Conservation (phyloP, 2,888 invertebrate genomes). For the Gymnosoma rotundatum region DNA sequence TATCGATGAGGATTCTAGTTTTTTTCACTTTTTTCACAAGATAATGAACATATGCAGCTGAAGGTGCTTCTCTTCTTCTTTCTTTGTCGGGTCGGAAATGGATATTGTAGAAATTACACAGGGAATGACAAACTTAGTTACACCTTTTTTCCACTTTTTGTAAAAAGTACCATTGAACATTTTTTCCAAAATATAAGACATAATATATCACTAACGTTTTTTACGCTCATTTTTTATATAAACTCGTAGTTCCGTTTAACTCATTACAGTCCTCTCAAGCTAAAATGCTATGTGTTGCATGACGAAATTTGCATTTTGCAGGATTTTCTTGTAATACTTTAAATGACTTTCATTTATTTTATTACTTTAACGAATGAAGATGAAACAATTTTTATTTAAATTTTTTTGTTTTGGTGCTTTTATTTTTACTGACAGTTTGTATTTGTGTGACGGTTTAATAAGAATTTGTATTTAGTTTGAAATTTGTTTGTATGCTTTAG, state of each 20-base stretch:
- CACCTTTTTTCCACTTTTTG: no score
- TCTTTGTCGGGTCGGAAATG: no score
- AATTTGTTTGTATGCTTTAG: neutral
- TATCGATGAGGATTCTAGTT: no score
- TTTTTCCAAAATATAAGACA: no score
- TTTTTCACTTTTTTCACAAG: no score
- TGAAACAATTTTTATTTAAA: conserved; percentile 35
- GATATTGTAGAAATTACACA: no score
- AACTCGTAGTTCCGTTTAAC: neutral
- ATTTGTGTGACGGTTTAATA: neutral
- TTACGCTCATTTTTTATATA: no score
- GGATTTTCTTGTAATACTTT: conserved; percentile 61
- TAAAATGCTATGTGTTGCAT: conserved; percentile 13
- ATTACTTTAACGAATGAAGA: conserved; percentile 55
- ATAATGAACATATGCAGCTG: no score
- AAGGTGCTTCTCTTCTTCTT: no score
- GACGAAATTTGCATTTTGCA: conserved; percentile 58
- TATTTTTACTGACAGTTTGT: neutral
- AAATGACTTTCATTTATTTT: conserved; percentile 63
- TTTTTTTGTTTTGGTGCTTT: conserved; percentile 11
- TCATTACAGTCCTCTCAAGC: neutral
- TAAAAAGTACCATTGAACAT: no score
- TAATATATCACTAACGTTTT: no score
- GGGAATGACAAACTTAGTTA: no score
- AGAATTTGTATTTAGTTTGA: conserved; percentile 14